Conservation (phyloP, 2,797 vertebrate species). For the Parotocinclus haroldoi region DNA sequence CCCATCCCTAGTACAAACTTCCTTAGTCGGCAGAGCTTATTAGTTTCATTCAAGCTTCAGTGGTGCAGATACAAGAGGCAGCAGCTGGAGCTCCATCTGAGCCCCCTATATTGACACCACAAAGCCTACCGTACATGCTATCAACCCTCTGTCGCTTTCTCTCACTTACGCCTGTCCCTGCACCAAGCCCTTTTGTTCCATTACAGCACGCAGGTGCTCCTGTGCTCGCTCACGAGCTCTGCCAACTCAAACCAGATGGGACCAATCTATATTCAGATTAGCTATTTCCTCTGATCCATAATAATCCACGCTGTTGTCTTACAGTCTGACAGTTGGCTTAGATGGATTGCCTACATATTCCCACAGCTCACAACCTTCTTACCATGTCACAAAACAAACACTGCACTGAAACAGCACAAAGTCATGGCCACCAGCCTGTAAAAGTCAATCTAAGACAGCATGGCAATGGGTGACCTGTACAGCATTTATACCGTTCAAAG, state of each 20-base stretch:
- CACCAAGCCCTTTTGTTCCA: slow-evolving; percentile 70
- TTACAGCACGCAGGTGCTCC: slow-evolving; percentile 77
- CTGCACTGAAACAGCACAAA: slow-evolving; percentile 4
- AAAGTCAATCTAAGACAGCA: slow-evolving; percentile 15
- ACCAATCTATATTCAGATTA: slow-evolving; percentile 81
- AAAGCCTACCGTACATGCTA: slow-evolving; percentile 24
- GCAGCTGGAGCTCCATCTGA: slow-evolving; percentile 30
- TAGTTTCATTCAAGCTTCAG: slow-evolving; percentile 9
- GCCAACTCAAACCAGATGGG: slow-evolving; percentile 78
- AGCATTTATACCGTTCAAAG: background rate
- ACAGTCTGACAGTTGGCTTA: slow-evolving; percentile 50
- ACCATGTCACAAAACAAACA: slow-evolving; percentile 22
- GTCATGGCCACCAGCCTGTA: slow-evolving; percentile 12
- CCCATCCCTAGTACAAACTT: background rate
- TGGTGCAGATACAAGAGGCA: slow-evolving; percentile 13
- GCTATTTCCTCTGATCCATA: slow-evolving; percentile 74
- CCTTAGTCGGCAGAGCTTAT: slow-evolving; percentile 4
- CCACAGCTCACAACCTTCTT: slow-evolving; percentile 8
- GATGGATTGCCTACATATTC: slow-evolving; percentile 4
- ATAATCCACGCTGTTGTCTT: slow-evolving; percentile 71
- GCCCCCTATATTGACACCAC: slow-evolving; percentile 14
- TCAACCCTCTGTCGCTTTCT: slow-evolving; percentile 55
- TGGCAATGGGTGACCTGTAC: background rate
- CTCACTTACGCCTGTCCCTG: slow-evolving; percentile 21
- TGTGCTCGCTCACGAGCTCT: slow-evolving; percentile 72